Conservation (phyloP, 2,797 vertebrate species). For the Rhabdophis nuchalis region DNA sequence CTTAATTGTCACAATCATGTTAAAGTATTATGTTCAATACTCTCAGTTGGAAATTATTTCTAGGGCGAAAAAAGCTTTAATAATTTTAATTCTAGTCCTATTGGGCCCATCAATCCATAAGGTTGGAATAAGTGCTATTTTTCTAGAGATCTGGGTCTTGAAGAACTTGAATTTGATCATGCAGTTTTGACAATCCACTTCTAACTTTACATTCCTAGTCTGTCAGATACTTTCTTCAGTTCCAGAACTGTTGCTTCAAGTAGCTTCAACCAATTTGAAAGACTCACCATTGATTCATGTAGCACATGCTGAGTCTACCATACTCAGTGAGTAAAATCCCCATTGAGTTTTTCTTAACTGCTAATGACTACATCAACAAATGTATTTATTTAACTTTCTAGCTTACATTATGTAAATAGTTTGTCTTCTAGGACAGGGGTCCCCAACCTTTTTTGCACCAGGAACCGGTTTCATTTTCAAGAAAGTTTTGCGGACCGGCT, state of each 20-base stretch:
- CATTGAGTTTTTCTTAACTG: not conserved
- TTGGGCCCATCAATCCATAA: too few relatives aligned
- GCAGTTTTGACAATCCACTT: not conserved
- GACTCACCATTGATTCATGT: not conserved
- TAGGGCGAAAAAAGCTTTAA: too few relatives aligned
- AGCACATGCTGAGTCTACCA: not conserved
- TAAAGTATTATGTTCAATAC: too few relatives aligned
- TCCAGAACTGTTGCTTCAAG: not conserved
- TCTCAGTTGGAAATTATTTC: too few relatives aligned
- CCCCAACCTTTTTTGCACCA: too few relatives aligned
- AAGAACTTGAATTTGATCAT: not conserved
- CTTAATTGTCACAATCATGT: too few relatives aligned
- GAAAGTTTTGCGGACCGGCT: too few relatives aligned
- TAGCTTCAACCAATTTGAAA: not conserved
- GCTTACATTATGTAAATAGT: not conserved
- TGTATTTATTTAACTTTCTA: not conserved
- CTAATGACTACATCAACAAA: not conserved
- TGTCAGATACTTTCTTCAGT: not conserved
- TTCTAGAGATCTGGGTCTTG: not conserved
- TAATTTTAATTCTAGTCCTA: too few relatives aligned
- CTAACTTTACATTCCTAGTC: not conserved
- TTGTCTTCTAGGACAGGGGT: not conserved
- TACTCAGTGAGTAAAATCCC: not conserved
- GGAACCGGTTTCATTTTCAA: too few relatives aligned
- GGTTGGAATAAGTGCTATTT: not conserved